Conservation (phyloP, 2,113 vertebrate species). For the Pachyramphus minor region DNA sequence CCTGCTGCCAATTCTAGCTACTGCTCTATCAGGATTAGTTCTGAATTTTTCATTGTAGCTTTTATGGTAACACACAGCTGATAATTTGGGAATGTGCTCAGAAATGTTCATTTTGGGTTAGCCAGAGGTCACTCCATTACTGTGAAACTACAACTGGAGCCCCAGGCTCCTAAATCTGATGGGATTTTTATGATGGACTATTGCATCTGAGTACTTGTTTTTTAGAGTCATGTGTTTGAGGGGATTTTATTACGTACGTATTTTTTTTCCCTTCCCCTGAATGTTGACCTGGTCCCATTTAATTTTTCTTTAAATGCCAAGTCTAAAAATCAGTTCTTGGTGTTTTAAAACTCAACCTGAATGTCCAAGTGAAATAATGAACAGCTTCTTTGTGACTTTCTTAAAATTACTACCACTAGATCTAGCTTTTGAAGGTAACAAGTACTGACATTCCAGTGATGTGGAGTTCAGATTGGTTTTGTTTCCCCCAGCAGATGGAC, state of each 20-base stretch:
- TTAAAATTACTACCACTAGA: background rate
- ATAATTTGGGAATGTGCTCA: background rate
- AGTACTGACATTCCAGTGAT: background rate
- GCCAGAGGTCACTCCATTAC: background rate
- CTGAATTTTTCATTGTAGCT: background rate
- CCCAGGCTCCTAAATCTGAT: background rate
- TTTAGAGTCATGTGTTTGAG: background rate
- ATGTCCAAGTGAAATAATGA: background rate
- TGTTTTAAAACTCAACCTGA: background rate
- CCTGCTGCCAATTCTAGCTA: background rate
- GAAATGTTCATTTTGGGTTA: background rate
- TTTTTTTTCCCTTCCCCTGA: background rate
- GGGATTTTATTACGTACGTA: background rate
- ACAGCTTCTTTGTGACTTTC: background rate
- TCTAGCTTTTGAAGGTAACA: background rate
- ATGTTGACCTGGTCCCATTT: background rate
- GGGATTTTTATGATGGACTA: background rate
- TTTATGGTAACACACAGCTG: background rate
- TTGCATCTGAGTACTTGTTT: background rate
- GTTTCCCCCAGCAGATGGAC: background rate
- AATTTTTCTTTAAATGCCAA: accelerated
- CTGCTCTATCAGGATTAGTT: background rate
- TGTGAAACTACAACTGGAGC: background rate
- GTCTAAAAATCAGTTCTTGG: background rate
- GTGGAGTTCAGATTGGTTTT: background rate